phyloP scores from a whole-genome alignment of 2,888 invertebrate genomes.

The Protonemura montana region DNA sequence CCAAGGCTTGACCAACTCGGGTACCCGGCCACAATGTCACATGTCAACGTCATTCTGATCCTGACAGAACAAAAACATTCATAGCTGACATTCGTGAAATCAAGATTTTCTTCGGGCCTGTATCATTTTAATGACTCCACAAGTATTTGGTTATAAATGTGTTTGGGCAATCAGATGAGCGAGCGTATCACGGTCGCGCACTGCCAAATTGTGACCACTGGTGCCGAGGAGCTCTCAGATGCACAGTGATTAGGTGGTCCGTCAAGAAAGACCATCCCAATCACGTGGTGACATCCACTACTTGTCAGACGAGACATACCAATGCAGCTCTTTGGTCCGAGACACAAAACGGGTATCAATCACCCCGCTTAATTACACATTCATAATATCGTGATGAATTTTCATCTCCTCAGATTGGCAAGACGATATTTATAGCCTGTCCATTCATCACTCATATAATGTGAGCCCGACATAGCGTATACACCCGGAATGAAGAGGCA shows the following conservation, averaged over 20 bases:
- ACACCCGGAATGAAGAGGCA: background rate
- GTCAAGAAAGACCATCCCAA: too few relatives aligned
- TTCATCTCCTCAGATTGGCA: background rate
- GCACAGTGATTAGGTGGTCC: background rate
- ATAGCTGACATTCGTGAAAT: conserved; percentile 3
- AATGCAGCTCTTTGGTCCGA: background rate
- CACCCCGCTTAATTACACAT: background rate
- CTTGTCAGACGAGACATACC: background rate
- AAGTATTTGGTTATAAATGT: background rate
- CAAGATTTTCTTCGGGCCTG: background rate
- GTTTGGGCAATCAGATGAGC: background rate
- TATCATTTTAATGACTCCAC: conserved; percentile 1
- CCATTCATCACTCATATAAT: background rate
- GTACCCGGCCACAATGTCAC: background rate
- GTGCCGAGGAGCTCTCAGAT: background rate
- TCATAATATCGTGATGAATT: conserved; percentile 4
- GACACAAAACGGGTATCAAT: conserved; percentile 4
- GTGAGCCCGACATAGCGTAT: background rate
- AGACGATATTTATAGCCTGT: background rate
- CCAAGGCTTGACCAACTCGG: background rate
- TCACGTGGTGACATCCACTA: background rate
- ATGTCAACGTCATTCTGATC: background rate
- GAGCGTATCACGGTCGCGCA: background rate
- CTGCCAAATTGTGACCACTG: background rate
- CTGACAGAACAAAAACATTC: conserved; percentile 17